Evolutionary conservation across 2,888 invertebrate genomes (phyloP).

Genomic region (Lochmaea capreae): DNA sequence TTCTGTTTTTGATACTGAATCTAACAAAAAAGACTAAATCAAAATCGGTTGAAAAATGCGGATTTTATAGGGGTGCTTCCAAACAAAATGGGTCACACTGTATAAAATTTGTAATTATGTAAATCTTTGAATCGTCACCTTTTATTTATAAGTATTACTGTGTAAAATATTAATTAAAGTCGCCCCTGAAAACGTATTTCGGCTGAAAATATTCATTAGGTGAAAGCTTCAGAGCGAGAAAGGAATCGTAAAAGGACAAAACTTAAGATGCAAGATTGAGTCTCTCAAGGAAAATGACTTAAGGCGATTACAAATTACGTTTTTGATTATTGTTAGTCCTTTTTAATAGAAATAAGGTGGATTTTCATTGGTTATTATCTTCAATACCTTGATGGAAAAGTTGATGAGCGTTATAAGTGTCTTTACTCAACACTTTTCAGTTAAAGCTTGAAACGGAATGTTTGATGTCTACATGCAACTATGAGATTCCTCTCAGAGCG

Average conservation of each 20-base stretch:
- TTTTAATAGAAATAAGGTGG: neutral
- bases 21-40: too few relatives aligned
- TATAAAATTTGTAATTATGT: too few relatives aligned
- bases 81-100: too few relatives aligned
- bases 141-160: neutral
- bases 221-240: neutral
- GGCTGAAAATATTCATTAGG: constrained; percentile 17
- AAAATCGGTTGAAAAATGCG: too few relatives aligned
- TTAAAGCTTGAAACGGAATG: neutral
- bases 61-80: too few relatives aligned
- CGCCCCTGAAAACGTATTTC: neutral
- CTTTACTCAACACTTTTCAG: neutral
- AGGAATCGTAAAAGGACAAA: constrained; percentile 15
- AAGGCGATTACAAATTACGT: constrained; percentile 21
- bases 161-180: constrained; percentile 18
- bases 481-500: too few relatives aligned
- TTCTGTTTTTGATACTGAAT: too few relatives aligned
- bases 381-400: neutral
- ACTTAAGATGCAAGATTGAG: neutral
- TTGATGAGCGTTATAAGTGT: neutral
- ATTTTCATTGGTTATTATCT: constrained; percentile 3
- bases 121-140: too few relatives aligned
- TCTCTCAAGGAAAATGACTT: constrained; percentile 1
- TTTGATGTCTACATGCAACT: too few relatives aligned
- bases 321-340: constrained; percentile 16